Base-by-base conservation (phyloP, 2,888 invertebrate genomes). In the Hirtodrosophila cameraria region DNA sequence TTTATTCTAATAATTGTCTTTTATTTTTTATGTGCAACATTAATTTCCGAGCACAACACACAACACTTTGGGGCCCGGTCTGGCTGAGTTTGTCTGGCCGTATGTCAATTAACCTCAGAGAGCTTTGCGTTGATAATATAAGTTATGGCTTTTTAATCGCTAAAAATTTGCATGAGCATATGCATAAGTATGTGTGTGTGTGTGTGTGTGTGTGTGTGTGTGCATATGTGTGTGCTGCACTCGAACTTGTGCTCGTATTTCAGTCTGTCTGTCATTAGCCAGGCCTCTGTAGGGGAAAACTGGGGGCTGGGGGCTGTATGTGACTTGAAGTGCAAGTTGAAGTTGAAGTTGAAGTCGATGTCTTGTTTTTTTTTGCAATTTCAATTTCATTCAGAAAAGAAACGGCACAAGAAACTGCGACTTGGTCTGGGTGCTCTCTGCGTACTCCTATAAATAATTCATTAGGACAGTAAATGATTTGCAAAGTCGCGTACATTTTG, bases 121-220 rank as follows among this genome's bases (percentile, higher is more conserved):
- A 65, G 82, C 63, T 82, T 87, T 84, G 86, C 65, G 87, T 87
- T 88, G 84, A 88, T 87, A 87, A 80, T 82, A 75, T 86, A 88
- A 87, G 75, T 87, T 88, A 88, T 88, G 74, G 76, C 74, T 87
- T 88, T 87, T 88, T 88, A 88, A 87, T 87, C 78, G 87, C 62
- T 81, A 69, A 83, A 80, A 87, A 86, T 82, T 82, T 87, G 82
- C 82, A 82, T 87, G 79, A 70, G 42, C 69, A 59, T 61, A 54
- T 62, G 16, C 25, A n/a, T 48, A 33, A 28, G 33, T 15, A 8
- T 48, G 9, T 25, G 20, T 41, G 13, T 11, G 18, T 49, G 11
- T 54, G 15, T 27, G 39, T 31, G 20, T 46, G 43, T 28, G 16
- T 28, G 13, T 36, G 30, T 36, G 35, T 33, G 64, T 39, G 50